Evolutionary conservation across 2,797 vertebrate genomes (phyloP).

Genomic region (Myotis vivesi): DNA sequence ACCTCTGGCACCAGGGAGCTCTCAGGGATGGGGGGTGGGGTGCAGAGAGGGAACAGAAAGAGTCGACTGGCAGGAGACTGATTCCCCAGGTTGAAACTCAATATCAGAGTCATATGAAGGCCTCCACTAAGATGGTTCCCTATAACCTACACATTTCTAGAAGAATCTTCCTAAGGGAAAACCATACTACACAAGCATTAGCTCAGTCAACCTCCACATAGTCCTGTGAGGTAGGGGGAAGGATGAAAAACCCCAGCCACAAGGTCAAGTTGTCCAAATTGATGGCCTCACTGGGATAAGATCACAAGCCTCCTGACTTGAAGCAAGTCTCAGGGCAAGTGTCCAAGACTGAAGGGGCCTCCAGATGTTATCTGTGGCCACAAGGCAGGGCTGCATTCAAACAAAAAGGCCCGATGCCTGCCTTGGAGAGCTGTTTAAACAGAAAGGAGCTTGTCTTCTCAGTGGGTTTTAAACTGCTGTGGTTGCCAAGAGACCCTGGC

Average conservation of each 20-base stretch:
- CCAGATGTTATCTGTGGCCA: background rate
- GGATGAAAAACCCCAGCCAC: background rate
- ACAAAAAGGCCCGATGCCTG: background rate
- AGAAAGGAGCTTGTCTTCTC: slow-evolving; percentile 47
- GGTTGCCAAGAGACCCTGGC: slow-evolving; percentile 34
- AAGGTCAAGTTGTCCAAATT: background rate
- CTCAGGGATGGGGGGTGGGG: background rate
- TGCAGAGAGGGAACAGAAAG: background rate
- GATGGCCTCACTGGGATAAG: slow-evolving; percentile 6
- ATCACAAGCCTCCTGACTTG: background rate
- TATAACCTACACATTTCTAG: background rate
- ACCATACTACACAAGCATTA: background rate
- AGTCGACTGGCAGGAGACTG: background rate
- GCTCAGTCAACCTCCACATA: background rate
- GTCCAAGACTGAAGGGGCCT: background rate
- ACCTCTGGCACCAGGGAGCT: background rate
- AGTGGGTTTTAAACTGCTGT: slow-evolving; percentile 14
- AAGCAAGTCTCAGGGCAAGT: background rate
- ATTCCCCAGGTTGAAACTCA: background rate
- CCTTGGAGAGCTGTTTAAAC: background rate
- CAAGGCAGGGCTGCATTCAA: background rate
- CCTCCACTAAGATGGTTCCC: background rate
- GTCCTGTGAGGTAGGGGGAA: slow-evolving; percentile 36
- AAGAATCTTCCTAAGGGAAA: slow-evolving; percentile 34
- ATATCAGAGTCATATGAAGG: background rate